Conservation (phyloP, 2,888 invertebrate genomes). For the Cylloceria caligata region DNA sequence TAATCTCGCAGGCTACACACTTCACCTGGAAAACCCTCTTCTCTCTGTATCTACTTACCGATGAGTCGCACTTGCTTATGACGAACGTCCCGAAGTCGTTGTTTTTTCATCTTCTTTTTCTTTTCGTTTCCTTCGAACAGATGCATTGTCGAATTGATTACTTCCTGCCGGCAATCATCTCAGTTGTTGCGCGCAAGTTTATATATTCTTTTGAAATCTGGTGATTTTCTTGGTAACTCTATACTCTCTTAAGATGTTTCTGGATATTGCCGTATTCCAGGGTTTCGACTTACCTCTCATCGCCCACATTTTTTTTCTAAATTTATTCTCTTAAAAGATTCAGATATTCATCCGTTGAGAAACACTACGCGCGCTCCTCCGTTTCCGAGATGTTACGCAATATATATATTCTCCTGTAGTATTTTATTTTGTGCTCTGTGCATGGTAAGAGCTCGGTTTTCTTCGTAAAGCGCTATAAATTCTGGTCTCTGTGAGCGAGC, state of each 20-base stretch:
- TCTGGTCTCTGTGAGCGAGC: slow-evolving; percentile 51
- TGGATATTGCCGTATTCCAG: slow-evolving; percentile 11
- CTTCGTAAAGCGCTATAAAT: slow-evolving; percentile 59
- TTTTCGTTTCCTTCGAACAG: background rate
- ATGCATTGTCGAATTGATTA: slow-evolving; percentile 16
- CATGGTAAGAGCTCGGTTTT: slow-evolving; percentile 41
- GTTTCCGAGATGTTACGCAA: slow-evolving; percentile 24
- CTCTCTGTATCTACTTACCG: slow-evolving; percentile 8
- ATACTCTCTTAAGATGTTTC: background rate
- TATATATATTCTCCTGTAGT: background rate
- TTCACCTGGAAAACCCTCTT: background rate
- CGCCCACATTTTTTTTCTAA: background rate
- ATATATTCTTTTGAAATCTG: background rate
- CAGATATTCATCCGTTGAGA: background rate
- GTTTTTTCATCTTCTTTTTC: background rate
- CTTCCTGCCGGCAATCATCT: slow-evolving; percentile 22
- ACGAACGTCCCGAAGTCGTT: background rate
- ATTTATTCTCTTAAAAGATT: background rate
- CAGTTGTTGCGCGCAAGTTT: background rate
- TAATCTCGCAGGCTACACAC: slow-evolving; percentile 68
- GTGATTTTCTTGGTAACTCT: slow-evolving; percentile 2
- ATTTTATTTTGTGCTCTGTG: slow-evolving; percentile 33
- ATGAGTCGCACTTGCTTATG: slow-evolving; percentile 17
- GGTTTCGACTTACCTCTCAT: slow-evolving; percentile 13
- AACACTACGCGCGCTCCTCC: background rate